Conservation (phyloP, 2,797 vertebrate species). For the Phataginus tetradactyla region DNA sequence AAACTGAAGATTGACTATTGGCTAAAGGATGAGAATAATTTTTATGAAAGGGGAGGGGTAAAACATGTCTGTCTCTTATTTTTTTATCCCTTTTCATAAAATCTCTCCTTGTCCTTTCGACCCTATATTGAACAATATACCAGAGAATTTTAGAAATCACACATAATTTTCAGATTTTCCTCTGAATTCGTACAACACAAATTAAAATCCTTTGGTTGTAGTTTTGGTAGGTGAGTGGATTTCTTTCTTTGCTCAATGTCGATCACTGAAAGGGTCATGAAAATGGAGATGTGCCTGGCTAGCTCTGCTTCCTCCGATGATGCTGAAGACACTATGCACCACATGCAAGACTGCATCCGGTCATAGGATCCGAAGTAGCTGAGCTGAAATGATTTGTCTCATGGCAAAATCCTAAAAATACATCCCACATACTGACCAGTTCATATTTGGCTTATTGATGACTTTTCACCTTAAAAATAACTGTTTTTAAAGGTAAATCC, state of each 20-base stretch:
- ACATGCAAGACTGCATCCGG: neutral
- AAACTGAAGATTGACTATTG: neutral
- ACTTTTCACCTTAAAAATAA: neutral
- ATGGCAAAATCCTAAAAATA: neutral
- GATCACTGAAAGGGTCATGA: neutral
- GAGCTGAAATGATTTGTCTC: neutral
- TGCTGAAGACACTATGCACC: neutral
- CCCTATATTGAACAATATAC: neutral
- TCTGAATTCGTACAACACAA: neutral
- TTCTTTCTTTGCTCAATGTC: neutral
- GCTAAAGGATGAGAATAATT: neutral
- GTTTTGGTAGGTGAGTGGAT: neutral
- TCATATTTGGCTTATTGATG: neutral
- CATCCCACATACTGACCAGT: neutral
- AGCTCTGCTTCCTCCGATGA: neutral
- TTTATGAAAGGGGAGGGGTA: neutral
- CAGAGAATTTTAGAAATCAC: neutral
- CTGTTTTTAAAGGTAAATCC: neutral
- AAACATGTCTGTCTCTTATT: neutral
- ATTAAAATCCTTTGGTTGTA: neutral
- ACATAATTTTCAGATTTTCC: neutral
- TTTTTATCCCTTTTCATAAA: neutral
- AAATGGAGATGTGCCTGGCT: fast-evolving
- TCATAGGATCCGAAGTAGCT: neutral
- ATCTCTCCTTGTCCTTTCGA: neutral